A percentile compares a stretch with the other conserved stretches of the same genome.
phyloP scores from a whole-genome alignment of 2,888 invertebrate genomes.

The Bembecia ichneumoniformis region DNA sequence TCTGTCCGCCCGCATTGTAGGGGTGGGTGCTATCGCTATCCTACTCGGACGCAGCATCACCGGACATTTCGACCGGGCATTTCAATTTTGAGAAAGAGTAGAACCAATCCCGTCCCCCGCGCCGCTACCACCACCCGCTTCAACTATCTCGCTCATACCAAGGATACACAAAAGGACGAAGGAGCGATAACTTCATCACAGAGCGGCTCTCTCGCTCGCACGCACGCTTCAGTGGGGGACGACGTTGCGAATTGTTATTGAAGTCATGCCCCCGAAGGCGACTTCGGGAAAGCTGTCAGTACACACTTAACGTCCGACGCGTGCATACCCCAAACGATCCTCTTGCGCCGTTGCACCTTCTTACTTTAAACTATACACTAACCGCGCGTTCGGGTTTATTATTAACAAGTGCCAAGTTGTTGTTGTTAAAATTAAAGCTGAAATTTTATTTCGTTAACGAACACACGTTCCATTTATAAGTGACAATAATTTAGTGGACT shows the following conservation, averaged over 20 bases:
- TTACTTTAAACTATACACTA: conserved; percentile 42
- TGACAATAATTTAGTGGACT: conserved; percentile 33
- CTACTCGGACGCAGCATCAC: conserved; percentile 72
- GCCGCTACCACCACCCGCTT: conserved; percentile 34
- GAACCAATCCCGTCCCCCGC: conserved; percentile 58
- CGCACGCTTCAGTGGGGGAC: conserved; percentile 67
- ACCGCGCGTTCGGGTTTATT: conserved; percentile 26
- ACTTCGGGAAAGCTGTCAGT: conserved; percentile 73
- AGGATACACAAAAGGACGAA: conserved; percentile 74
- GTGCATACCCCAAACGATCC: conserved; percentile 58
- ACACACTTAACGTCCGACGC: conserved; percentile 68
- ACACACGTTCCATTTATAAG: conserved; percentile 17
- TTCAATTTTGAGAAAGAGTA: conserved; percentile 74
- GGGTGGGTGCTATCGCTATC: conserved; percentile 70
- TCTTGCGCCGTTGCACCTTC: conserved; percentile 38
- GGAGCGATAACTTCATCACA: conserved; percentile 73
- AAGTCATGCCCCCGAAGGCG: conserved; percentile 73
- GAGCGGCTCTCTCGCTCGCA: conserved; percentile 63
- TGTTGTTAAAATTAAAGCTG: conserved; percentile 29
- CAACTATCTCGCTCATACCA: conserved; percentile 58
- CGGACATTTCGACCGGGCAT: conserved; percentile 74
- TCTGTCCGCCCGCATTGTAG: conserved; percentile 67
- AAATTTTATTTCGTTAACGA: conserved; percentile 39
- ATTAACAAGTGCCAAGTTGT: conserved; percentile 56
- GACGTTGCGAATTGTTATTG: conserved; percentile 74